phyloP scores from a whole-genome alignment of 2,113 vertebrate genomes.

The Forbesichthys agassizii region DNA sequence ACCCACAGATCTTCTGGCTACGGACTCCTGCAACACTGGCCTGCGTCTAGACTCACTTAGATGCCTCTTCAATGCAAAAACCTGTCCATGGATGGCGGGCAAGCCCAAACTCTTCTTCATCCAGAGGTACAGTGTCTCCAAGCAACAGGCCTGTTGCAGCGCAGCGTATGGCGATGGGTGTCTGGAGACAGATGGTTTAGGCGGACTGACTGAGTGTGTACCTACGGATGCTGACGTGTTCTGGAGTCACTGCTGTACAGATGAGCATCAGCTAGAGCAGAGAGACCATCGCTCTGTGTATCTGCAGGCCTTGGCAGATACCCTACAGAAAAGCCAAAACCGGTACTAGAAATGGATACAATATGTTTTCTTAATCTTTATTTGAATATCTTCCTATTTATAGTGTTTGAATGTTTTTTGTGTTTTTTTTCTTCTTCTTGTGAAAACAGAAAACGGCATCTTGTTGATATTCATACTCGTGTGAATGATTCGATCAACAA shows the following conservation, averaged over 20 bases:
- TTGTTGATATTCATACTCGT: constrained; percentile 82
- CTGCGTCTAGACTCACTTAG: constrained; percentile 75
- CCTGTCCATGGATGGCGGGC: constrained; percentile 80
- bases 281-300: constrained; percentile 75
- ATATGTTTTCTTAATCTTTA: neutral
- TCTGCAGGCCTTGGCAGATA: constrained; percentile 74
- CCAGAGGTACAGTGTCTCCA: constrained; percentile 79
- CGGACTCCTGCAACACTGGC: constrained; percentile 61
- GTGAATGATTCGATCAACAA: constrained; percentile 80
- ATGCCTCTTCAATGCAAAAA: constrained; percentile 75
- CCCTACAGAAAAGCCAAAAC: constrained; percentile 66
- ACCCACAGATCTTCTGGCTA: constrained; percentile 75
- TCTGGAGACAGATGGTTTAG: constrained; percentile 77
- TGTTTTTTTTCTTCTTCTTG: constrained; percentile 5
- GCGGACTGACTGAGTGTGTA: constrained; percentile 27
- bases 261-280: constrained; percentile 66
- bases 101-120: constrained; percentile 96
- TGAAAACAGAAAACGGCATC: constrained; percentile 73
- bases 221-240: constrained; percentile 86
- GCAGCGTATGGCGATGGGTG: constrained; percentile 29
- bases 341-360: constrained; percentile 70
- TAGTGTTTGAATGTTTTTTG: neutral
- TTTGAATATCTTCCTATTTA: neutral
- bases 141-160: neutral
- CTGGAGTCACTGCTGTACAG: constrained; percentile 87